Evolutionary conservation across 2,888 invertebrate species (phyloP), one percentile per base, ranked within the genome.

Genomic region (Hesperia comma): DNA sequence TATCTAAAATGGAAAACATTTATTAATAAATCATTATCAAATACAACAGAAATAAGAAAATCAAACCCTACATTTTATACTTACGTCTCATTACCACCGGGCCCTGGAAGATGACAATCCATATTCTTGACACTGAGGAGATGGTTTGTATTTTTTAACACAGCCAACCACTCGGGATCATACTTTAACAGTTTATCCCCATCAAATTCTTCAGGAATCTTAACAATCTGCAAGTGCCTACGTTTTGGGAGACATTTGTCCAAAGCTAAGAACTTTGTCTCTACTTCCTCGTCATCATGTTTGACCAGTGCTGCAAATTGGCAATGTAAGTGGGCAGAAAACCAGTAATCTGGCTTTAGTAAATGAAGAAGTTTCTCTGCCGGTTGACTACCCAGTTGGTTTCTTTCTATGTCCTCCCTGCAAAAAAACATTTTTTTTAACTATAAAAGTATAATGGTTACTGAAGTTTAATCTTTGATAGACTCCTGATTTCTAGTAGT

Each of bases 281-380:
- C 85, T 40, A 71, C 80, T 14, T 88, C 84, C 15, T 88, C 88
- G 68, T 94, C 85, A 32, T 93, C 87, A 84, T 99, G 98, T 41
- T 95, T 94, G 6, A 99, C 95, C 2, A 98, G 75, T 0, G 99
- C 99, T 12, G 97, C 95, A 92, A 99, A 99, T 89, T 98, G 97
- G 76, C 97, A 97, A 88, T 99, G 99, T 72, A 99, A 93, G 93
- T 99, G 99, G 37, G 99, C 99, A 8, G 99, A 93, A 91, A 99
- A 99, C 99, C 99, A 99, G 88, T 97, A 97, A 0, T 93, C 92
- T 8, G 99, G 99, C 82, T 97, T 95, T 63, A 99, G 84, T 43
- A 93, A 85, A 66, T 95, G 92, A n/a, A 99, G 87, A 40, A 99
- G 87, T 71, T 98, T 97, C 87, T 96, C 95, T 61, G 95, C 94